These are phyloP conservation scores for Macaria notata DNA, from an alignment of 2,888 invertebrate species.

Conservation along the genomic window DNA sequence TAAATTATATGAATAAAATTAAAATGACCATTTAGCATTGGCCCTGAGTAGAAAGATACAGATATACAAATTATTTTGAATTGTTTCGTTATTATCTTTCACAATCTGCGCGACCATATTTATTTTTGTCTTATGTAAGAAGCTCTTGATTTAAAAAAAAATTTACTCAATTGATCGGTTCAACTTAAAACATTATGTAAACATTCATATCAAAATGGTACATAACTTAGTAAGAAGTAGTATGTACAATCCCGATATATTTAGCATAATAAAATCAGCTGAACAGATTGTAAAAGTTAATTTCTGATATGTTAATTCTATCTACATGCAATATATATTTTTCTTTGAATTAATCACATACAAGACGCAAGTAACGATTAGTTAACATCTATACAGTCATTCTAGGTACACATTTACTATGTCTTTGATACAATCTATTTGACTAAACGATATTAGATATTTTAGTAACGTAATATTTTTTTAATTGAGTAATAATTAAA, in stretches of 20 bases:
- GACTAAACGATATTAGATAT: too few species aligned
- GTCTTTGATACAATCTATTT: too few species aligned
- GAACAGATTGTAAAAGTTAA: slow-evolving; percentile 19
- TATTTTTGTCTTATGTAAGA: too few species aligned
- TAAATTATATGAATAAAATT: too few species aligned
- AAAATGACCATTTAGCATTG: not conserved
- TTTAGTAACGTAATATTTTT: too few species aligned
- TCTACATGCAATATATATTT: slow-evolving; percentile 33
- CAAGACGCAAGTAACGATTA: slow-evolving; percentile 16
- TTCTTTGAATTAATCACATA: slow-evolving; percentile 14
- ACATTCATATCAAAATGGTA: not conserved
- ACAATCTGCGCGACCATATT: slow-evolving; percentile 6
- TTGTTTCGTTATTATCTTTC: slow-evolving; percentile 5
- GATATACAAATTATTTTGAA: not conserved
- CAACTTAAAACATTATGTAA: not conserved
- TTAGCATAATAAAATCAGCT: not conserved
- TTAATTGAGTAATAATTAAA: too few species aligned
- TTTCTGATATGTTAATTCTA: slow-evolving; percentile 48
- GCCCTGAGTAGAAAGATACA: slow-evolving; percentile 3
- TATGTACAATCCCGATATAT: too few species aligned
- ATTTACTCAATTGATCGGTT: too few species aligned
- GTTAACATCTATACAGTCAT: slow-evolving; percentile 14
- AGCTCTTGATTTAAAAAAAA: too few species aligned
- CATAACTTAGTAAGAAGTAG: not conserved
- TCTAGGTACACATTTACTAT: slow-evolving; percentile 10